Conservation (phyloP, 2,888 invertebrate genomes). For the Petrophora chlorosata region DNA sequence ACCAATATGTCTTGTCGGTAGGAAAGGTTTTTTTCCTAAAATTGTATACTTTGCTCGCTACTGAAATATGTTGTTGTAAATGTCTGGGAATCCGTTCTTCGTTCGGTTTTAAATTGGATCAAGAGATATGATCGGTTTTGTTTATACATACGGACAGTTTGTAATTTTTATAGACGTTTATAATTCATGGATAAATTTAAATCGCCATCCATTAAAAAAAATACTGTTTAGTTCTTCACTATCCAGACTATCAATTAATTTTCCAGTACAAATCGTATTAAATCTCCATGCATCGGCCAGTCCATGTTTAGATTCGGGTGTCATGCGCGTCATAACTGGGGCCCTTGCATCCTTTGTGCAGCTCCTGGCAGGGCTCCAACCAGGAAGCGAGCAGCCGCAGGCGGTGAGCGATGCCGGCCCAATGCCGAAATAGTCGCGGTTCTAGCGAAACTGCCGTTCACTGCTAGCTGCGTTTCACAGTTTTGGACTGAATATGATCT, state of each 20-base stretch:
- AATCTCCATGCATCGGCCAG: constrained; percentile 10
- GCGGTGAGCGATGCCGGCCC: constrained; percentile 48
- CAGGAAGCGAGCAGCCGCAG: constrained; percentile 55
- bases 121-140: neutral
- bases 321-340: constrained; percentile 59
- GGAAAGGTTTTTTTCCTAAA: no score
- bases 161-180: no score
- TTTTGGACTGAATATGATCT: neutral
- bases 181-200: no score
- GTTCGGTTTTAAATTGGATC: neutral
- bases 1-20: no score
- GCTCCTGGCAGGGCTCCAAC: constrained; percentile 66
- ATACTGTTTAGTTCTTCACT: neutral
- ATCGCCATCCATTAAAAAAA: neutral
- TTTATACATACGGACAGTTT: no score
- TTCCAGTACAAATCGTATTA: constrained; percentile 9
- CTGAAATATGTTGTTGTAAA: neutral
- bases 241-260: neutral
- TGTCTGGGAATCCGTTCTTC: neutral
- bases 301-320: constrained; percentile 51
- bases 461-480: constrained; percentile 5
- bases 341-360: constrained; percentile 68
- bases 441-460: constrained; percentile 32
- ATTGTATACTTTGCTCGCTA: no score
- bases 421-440: constrained; percentile 50